These are phyloP conservation scores for Pyrgus malvae DNA, from an alignment of 2,888 invertebrate genomes.

Conservation along the genomic window DNA sequence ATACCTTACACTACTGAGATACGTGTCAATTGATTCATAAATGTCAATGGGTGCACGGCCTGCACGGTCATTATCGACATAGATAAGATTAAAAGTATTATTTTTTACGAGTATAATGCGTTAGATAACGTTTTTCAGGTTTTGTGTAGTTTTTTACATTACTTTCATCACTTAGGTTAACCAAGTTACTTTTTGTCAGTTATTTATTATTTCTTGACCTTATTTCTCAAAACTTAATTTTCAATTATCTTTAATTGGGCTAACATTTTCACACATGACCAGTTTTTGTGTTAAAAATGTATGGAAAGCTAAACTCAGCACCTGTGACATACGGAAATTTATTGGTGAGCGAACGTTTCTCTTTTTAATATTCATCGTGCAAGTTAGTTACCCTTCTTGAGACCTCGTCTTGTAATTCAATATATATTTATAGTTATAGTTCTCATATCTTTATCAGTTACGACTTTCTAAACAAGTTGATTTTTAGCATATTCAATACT, in stretches of 20 bases:
- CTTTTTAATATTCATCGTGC: constrained; percentile 53
- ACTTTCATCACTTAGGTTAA: too few relatives aligned
- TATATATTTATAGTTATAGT: constrained; percentile 28
- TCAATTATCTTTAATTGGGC: neutral
- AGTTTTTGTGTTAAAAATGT: constrained; percentile 12
- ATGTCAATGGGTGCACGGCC: constrained; percentile 2
- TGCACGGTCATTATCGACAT: neutral
- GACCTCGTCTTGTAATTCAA: constrained; percentile 15
- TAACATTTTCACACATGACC: neutral
- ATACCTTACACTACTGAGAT: constrained; percentile 12
- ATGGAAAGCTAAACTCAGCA: constrained; percentile 22
- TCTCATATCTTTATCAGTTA: constrained; percentile 29
- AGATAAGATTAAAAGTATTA: neutral
- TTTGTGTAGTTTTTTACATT: neutral
- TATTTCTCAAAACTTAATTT: too few relatives aligned
- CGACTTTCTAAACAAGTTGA: constrained; percentile 34
- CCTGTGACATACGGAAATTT: constrained; percentile 12
- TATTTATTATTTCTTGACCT: neutral
- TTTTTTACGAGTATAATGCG: neutral
- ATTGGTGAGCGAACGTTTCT: constrained; percentile 41
- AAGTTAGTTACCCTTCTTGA: constrained; percentile 38
- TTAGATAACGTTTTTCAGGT: too few relatives aligned
- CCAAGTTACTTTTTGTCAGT: too few relatives aligned
- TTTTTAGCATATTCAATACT: constrained; percentile 25
- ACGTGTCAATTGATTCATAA: constrained; percentile 33